These are phyloP conservation scores for Poecilia gillii DNA, from an alignment of 2,797 vertebrate genomes.

Conservation along the genomic window DNA sequence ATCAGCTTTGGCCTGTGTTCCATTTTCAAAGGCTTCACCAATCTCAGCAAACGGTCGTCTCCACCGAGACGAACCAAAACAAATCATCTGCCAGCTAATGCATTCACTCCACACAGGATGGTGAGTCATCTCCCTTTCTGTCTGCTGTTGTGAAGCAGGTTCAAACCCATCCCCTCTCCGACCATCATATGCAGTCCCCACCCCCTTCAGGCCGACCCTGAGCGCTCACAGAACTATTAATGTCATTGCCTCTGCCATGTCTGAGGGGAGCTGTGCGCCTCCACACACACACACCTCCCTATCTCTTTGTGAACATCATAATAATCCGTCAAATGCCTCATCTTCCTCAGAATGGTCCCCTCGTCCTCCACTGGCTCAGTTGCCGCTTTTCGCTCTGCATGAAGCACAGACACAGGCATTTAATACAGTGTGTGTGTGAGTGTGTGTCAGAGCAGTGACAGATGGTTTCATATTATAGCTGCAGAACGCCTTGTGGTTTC, in stretches of 20 bases:
- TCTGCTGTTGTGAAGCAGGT: constrained; percentile 52
- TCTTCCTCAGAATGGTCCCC: constrained; percentile 81
- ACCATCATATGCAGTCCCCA: not conserved
- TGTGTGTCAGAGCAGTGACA: constrained; percentile 51
- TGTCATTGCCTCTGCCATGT: not conserved
- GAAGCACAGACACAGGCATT: constrained; percentile 15
- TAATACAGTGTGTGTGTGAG: constrained; percentile 19
- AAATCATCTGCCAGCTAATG: constrained; percentile 48
- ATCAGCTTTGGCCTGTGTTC: constrained; percentile 17
- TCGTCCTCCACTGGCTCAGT: constrained; percentile 86
- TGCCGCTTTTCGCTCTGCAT: constrained; percentile 71
- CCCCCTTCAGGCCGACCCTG: constrained; percentile 3
- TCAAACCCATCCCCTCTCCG: not conserved
- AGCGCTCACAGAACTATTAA: constrained; percentile 35
- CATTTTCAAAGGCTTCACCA: not conserved
- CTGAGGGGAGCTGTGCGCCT: constrained; percentile 16
- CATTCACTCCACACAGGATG: constrained; percentile 33
- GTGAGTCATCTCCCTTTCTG: constrained; percentile 57
- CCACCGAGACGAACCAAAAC: constrained; percentile 32
- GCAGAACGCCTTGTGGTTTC: constrained; percentile 41
- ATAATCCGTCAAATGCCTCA: constrained; percentile 88
- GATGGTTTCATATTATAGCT: constrained; percentile 62
- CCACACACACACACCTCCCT: constrained; percentile 81
- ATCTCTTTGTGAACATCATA: constrained; percentile 95
- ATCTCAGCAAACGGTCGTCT: constrained; percentile 32